Evolutionary conservation across 1,140 invertebrate genomes (phyloP).

Genomic region (Lepidurus couesii): DNA sequence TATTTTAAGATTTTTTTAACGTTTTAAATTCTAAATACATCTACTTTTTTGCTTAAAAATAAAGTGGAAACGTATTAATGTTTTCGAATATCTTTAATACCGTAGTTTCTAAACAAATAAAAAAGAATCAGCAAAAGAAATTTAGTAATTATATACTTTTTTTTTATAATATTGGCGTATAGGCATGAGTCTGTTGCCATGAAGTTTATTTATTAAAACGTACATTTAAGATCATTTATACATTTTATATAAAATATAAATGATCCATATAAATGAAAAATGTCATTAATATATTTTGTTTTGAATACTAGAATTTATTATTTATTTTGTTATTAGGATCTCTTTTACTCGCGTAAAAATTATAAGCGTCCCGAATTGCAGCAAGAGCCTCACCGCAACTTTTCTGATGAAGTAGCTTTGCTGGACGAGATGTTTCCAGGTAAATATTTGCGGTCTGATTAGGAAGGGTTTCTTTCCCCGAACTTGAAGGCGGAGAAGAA

Average conservation of each 20-base stretch:
- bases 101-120: too few relatives aligned
- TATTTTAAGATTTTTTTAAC: neutral
- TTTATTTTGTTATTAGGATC: constrained; percentile 60
- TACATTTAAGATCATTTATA: too few relatives aligned
- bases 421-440: constrained; percentile 78
- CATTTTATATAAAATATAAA: too few relatives aligned
- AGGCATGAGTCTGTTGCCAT: too few relatives aligned
- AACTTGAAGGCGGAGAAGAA: neutral
- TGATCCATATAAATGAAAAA: neutral
- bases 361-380: constrained; percentile 90
- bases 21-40: neutral
- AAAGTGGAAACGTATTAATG: too few relatives aligned
- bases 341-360: constrained; percentile 96
- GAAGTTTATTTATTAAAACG: too few relatives aligned
- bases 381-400: constrained; percentile 72
- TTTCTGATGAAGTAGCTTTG: constrained; percentile 81
- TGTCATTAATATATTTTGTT: constrained; percentile 26
- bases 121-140: too few relatives aligned
- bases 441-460: constrained; percentile 41
- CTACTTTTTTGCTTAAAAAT: too few relatives aligned
- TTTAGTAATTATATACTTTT: neutral
- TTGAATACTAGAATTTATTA: neutral
- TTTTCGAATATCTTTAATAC: too few relatives aligned
- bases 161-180: too few relatives aligned
- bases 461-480: neutral